Evolutionary conservation across 92 coral and sea anemone genomes (phyloP), one percentile per base, ranked within the genome.

Genomic region (Epizoanthus stellaris): DNA sequence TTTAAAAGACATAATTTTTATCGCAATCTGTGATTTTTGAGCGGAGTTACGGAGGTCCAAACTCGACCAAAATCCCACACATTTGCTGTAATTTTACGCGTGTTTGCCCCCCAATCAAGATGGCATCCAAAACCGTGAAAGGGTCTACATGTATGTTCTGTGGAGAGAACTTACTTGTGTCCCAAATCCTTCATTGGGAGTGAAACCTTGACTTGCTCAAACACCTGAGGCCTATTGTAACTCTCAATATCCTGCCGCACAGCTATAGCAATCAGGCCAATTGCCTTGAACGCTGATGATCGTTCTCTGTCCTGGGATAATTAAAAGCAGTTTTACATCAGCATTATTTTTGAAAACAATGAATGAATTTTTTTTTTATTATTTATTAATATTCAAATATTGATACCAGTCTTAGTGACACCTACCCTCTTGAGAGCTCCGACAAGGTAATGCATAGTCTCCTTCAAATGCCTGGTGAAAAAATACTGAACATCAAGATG

Each of bases 131-230:
- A n/a, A n/a, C n/a, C n/a, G n/a, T n/a, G n/a, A n/a, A n/a, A n/a
- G n/a, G n/a, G n/a, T n/a, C n/a, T n/a, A n/a, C n/a, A n/a, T n/a
- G n/a, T n/a, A 30, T 30, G 36, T 52, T 9, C 56, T 52, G 56
- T 52, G 56, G 6, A 81, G 7, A 36, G 68, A 16, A 62, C 93
- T 72, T 80, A 94, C 95, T 94, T 96, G 89, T 94, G 98, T 45
- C 99, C 99, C 73, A 91, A 87, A 83, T 97, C 99, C 62, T 94
- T 97, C 94, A 94, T 91, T 19, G 99, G 99, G 6, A 97, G 87
- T 12, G 95, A 89, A 9, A 84, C 93, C 72, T 92, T 94, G 36
- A 97, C 98, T 63, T 93, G 97, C 49, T 97, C 99, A 76, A 97
- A 82, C 70, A 95, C 95, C 85, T 82, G 81, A 23, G 58, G 91